Base-by-base conservation (phyloP, 1,140 invertebrate genomes). In the Pogonognathellus flavescens region DNA sequence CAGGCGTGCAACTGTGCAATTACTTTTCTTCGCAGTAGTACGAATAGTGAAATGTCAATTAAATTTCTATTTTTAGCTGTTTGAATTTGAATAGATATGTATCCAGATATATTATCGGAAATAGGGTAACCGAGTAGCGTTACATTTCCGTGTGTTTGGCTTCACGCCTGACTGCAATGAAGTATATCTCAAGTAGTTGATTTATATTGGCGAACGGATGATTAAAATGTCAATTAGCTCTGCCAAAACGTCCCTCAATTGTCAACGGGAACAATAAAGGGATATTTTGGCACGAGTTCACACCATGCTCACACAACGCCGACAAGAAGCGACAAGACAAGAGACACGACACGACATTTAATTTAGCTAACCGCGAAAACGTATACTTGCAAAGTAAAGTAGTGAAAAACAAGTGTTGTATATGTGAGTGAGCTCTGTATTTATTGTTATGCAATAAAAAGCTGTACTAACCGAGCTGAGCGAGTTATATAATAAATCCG, bases 401-500 rank as follows among this genome's bases (percentile, higher is more conserved):
- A 57, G 53, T 57, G 11, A 14, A n/a, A 14, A n/a, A n/a, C 11
- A 76, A 50, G 16, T 50, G 31, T 16, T 49, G 70, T 4, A 50
- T 41, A 16, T 50, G 11, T 49, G 70, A 50, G 31, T 11, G 70
- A 76, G 41, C 31, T 76, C 70, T 76, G 31, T 76, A 76, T 76
- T 76, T 76, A 76, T 76, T 76, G 70, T 76, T 76, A 41, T 50
- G 41, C 16, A 76, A 76, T 76, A 76, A 76, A 76, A 76, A 49
- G 31, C 66, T 49, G 9, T 14, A 16, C 11, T 49, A 31, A 49
- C 41, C 41, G 16, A 8, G 31, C 31, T 41, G 70, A 76, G 70
- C 70, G 70, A 76, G 70, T 76, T 49, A 81, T 53, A 81, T 53
- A 81, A 81, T 81, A 81, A 81, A 81, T 81, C 53, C 80, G 80